Conservation (phyloP, 2,113 vertebrate species). For the Datnioides undecimradiatus region DNA sequence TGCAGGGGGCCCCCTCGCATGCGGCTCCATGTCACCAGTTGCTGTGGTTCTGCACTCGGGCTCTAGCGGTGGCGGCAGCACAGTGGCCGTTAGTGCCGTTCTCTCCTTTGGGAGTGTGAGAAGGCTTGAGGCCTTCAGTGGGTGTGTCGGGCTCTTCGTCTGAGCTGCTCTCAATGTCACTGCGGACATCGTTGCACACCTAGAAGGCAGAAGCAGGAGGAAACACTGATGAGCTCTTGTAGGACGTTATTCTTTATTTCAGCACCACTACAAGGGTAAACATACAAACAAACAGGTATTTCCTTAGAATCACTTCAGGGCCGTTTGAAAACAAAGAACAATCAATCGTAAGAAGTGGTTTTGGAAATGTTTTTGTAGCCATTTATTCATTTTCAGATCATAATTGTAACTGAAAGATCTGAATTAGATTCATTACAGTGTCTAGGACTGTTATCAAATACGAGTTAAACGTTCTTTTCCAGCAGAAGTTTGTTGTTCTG, state of each 20-base stretch:
- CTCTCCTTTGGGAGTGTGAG: slow-evolving; percentile 83
- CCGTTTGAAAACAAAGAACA: too few species aligned
- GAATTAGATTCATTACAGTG: not conserved
- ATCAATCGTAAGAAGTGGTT: too few species aligned
- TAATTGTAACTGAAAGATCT: not conserved
- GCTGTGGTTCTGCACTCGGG: slow-evolving; percentile 84
- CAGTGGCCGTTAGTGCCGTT: slow-evolving; percentile 91
- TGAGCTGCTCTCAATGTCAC: slow-evolving; percentile 97
- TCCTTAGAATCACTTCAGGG: too few species aligned
- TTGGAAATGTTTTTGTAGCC: too few species aligned
- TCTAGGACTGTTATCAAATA: too few species aligned
- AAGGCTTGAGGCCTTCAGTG: slow-evolving; percentile 72
- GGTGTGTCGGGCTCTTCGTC: slow-evolving; percentile 87
- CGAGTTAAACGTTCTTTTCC: too few species aligned
- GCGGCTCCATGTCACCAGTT: slow-evolving; percentile 58
- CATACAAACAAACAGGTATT: too few species aligned
- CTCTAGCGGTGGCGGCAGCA: slow-evolving; percentile 69
- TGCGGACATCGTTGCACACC: slow-evolving; percentile 96
- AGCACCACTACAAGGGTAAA: too few species aligned
- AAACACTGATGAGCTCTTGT: not conserved
- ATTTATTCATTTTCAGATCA: too few species aligned
- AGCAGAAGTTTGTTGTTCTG: too few species aligned
- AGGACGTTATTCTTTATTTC: not conserved
- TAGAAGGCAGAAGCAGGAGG: slow-evolving; percentile 53
- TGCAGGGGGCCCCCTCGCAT: slow-evolving; percentile 44